phyloP scores from a whole-genome alignment of 2,888 invertebrate genomes.

The Argyra leucocephala region DNA sequence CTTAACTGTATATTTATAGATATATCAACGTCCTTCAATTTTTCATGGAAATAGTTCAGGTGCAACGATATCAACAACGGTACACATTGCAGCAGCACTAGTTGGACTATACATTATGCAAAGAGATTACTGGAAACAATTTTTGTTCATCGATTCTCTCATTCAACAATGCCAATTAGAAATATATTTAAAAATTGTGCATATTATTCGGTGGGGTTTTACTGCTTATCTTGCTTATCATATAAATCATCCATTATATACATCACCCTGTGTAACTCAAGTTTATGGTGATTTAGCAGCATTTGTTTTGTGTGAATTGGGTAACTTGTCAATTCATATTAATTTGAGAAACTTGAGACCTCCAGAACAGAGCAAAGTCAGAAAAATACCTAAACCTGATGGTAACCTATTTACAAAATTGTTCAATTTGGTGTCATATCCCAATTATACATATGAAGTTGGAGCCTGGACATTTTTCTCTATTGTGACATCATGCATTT shows the following conservation, averaged over 20 bases:
- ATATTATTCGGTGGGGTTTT: slow-evolving; percentile 98
- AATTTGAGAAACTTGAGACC: slow-evolving; percentile 86
- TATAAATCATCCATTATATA: slow-evolving; percentile 90
- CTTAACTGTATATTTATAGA: slow-evolving; percentile 76
- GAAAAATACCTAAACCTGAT: slow-evolving; percentile 80
- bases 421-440: slow-evolving; percentile 90
- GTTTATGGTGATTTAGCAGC: slow-evolving; percentile 56
- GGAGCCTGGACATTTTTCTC: slow-evolving; percentile 90
- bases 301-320: slow-evolving; percentile 76
- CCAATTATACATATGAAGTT: slow-evolving; percentile 98
- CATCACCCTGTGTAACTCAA: slow-evolving; percentile 60
- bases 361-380: slow-evolving; percentile 77
- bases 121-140: slow-evolving; percentile 90
- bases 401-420: slow-evolving; percentile 78
- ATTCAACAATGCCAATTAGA: slow-evolving; percentile 91
- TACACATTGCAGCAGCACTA: slow-evolving; percentile 65
- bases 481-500: slow-evolving; percentile 86
- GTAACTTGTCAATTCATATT: slow-evolving; percentile 88
- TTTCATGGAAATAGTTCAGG: slow-evolving; percentile 63
- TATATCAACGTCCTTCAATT: slow-evolving; percentile 77
- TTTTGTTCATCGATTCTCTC: slow-evolving; percentile 95
- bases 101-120: slow-evolving; percentile 84
- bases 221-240: slow-evolving; percentile 93
- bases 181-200: slow-evolving; percentile 96
- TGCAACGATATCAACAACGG: slow-evolving; percentile 35